Evolutionary conservation across 2,888 invertebrate genomes (phyloP).

Genomic region (Tetrapedia diversipes): DNA sequence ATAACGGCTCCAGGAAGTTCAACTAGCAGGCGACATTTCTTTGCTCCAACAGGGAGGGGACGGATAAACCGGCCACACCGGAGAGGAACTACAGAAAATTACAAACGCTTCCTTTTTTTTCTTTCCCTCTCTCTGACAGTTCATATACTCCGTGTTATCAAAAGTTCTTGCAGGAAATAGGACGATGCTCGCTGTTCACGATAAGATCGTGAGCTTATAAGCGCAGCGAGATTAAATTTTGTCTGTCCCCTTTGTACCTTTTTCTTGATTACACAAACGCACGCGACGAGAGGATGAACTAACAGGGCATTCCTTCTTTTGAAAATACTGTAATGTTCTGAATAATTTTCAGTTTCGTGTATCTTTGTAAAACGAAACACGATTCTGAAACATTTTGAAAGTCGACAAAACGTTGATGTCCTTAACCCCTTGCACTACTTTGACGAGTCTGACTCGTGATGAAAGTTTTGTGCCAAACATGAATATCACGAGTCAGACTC

Average conservation of each 20-base stretch:
- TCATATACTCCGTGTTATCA: background rate
- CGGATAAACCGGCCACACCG: conserved; percentile 30
- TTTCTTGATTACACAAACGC: background rate
- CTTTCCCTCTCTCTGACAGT: too few species aligned
- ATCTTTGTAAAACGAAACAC: too few species aligned
- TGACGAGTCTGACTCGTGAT: too few species aligned
- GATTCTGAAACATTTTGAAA: too few species aligned
- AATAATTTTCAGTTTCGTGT: conserved; percentile 10
- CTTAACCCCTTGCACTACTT: too few species aligned
- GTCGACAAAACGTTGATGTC: too few species aligned
- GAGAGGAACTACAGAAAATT: conserved; percentile 24
- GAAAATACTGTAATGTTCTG: background rate
- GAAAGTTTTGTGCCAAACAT: too few species aligned
- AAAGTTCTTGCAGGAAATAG: background rate
- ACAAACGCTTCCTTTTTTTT: conserved; percentile 17
- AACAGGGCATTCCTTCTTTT: conserved; percentile 1
- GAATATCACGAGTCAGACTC: too few species aligned
- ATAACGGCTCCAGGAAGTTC: conserved; percentile 59
- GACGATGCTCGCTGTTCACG: background rate
- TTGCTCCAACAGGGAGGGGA: background rate
- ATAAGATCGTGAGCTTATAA: background rate
- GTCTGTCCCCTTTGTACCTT: background rate
- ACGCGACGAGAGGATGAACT: too few species aligned
- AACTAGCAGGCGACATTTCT: conserved; percentile 23
- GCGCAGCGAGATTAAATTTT: background rate